Percentiles rank a stretch among this genome's conserved stretches.
Evolutionary conservation across 1,140 invertebrate genomes (phyloP).

Genomic region (Cyclina sinensis): DNA sequence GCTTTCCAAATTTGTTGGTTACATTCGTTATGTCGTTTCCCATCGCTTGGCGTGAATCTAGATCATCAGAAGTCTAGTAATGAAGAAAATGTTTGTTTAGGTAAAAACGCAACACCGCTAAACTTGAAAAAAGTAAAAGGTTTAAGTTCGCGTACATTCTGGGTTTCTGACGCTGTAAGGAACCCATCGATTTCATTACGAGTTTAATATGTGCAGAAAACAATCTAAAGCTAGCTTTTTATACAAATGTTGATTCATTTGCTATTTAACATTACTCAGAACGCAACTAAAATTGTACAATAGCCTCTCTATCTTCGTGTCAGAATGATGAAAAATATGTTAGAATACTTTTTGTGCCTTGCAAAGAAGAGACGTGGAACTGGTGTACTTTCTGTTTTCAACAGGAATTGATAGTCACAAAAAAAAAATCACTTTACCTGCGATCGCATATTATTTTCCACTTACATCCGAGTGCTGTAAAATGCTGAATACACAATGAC

Average conservation of each 20-base stretch:
- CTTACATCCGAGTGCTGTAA: not conserved
- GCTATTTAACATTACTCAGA: too few species aligned
- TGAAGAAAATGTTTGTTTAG: not conserved
- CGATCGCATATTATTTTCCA: not conserved
- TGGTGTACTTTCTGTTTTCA: not conserved
- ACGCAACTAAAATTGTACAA: too few species aligned
- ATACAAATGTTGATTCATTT: too few species aligned
- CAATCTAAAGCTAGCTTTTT: too few species aligned
- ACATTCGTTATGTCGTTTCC: not conserved
- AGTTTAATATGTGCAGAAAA: too few species aligned
- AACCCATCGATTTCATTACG: too few species aligned
- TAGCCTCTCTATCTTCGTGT: too few species aligned
- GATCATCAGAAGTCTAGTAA: not conserved
- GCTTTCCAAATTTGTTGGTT: slow-evolving; percentile 26
- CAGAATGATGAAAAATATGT: too few species aligned
- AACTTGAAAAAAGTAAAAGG: not conserved
- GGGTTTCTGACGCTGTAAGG: too few species aligned
- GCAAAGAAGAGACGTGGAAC: too few species aligned
- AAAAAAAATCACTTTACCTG: not conserved
- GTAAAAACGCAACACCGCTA: not conserved
- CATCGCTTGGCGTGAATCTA: not conserved
- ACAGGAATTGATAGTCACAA: not conserved
- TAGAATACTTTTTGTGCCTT: too few species aligned
- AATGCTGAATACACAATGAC: not conserved
- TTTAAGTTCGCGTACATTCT: too few species aligned